Base-by-base conservation (phyloP, 1,140 invertebrate species). In the Streblospio benedicti region DNA sequence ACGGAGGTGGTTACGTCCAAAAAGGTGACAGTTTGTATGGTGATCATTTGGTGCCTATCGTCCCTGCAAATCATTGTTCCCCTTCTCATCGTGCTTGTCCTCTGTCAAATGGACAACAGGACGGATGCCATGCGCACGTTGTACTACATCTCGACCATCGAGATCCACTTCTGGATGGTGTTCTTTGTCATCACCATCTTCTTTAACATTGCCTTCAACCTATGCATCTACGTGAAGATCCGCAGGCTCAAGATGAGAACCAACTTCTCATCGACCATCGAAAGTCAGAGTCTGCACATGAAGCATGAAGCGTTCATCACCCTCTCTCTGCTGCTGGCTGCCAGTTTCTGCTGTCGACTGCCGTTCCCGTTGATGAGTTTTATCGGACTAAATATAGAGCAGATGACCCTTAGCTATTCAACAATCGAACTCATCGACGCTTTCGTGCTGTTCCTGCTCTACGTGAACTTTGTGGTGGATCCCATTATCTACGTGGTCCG, bases 91-190 rank as follows among this genome's bases (percentile, higher is more conserved):
- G 33, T 56, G 4, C 20, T 56, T 28, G 53, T 56, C 6, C 53
- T 56, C 31, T 23, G 28, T 12, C 20, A 23, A 14, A 18, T 23
- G 18, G 38, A 35, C n/a, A 30, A 56, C 53, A 56, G 43, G 38
- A 25, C 31, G n/a, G 18, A 18, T 20, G 53, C 53, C 53, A 56
- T 23, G 31, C 32, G n/a, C n/a, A 56, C 35, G 31, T 31, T 56
- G 20, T 56, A 23, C 53, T 23, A 20, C 2, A 30, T 56, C 31
- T 56, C 53, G 20, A 38, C 30, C 31, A 56, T 56, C 53, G 53
- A 56, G 38, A 56, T 56, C 23, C 53, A 56, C n/a, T n/a, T n/a
- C n/a, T 56, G 53, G 53, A 38, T 56, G 38, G 53, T 23, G 33
- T 23, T 56, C 31, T 56, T 38, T n/a, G 31, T 31, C 16, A 38